Evolutionary conservation across 23 tunicate species (phyloP).

Genomic region (Trididemnum nubilum): DNA sequence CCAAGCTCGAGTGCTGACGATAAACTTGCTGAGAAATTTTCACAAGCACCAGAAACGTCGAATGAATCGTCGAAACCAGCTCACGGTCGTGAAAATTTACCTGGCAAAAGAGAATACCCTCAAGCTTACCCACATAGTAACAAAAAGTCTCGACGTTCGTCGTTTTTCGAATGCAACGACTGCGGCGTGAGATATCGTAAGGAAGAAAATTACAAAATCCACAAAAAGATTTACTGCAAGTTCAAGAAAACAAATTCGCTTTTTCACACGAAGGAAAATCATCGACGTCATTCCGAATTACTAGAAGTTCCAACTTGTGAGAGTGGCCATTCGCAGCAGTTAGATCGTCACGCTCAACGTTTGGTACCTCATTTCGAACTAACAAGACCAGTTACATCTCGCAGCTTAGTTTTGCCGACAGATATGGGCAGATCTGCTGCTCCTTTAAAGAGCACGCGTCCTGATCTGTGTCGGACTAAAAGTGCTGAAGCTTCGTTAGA

Average conservation of each 20-base stretch:
- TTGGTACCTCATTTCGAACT: neutral
- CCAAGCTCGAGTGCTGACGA: neutral
- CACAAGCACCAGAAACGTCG: neutral
- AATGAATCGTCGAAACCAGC: neutral
- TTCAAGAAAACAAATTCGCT: conserved; percentile 7
- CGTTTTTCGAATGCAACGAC: conserved; percentile 55
- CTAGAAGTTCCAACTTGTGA: neutral
- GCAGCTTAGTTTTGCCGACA: neutral
- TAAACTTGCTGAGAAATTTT: neutral
- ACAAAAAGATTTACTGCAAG: conserved; percentile 54
- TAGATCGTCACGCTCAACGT: no score
- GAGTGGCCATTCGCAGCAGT: no score
- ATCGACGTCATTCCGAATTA: neutral
- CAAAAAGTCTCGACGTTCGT: conserved; percentile 41
- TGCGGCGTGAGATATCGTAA: conserved; percentile 69
- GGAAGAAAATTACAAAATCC: conserved; percentile 62
- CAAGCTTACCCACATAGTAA: neutral
- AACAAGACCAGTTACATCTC: neutral
- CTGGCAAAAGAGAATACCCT: conserved; percentile 29
- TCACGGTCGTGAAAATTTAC: neutral
- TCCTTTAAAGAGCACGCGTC: neutral
- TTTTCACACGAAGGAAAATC: neutral
- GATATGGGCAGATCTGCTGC: neutral
- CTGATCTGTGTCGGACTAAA: conserved; percentile 58
- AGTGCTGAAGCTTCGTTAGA: conserved; percentile 71